Percentiles rank a stretch among this genome's conserved stretches.
Conservation (phyloP, 2,888 invertebrate genomes). For the Catocala sponsa region DNA sequence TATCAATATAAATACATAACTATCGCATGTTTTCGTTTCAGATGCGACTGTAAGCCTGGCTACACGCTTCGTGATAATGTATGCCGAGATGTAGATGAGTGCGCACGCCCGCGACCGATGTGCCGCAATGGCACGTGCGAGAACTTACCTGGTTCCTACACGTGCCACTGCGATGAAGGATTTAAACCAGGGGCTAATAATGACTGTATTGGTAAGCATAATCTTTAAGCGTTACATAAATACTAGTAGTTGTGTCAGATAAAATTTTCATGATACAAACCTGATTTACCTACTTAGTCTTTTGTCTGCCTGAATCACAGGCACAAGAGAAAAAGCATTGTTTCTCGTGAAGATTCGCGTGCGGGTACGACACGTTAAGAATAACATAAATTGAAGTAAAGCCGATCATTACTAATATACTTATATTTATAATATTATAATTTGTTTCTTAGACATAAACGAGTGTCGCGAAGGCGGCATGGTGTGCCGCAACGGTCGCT, state of each 20-base stretch:
- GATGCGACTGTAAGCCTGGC: conserved; percentile 92
- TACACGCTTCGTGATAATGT: conserved; percentile 89
- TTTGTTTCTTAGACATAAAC: conserved; percentile 89
- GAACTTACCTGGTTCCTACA: conserved; percentile 91
- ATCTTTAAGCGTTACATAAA: too few relatives aligned
- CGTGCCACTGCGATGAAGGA: conserved; percentile 92
- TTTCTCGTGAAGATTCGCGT: too few relatives aligned
- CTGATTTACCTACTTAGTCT: too few relatives aligned
- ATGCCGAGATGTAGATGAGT: conserved; percentile 93
- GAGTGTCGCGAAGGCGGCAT: conserved; percentile 95
- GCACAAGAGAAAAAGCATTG: too few relatives aligned
- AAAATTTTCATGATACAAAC: too few relatives aligned
- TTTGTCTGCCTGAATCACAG: too few relatives aligned
- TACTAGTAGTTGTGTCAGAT: too few relatives aligned
- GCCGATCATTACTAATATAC: too few relatives aligned
- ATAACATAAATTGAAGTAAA: too few relatives aligned
- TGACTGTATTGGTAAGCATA: conserved; percentile 91
- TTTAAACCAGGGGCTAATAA: conserved; percentile 93
- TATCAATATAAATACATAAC: too few relatives aligned
- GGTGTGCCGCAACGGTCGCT: conserved; percentile 95
- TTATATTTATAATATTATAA: too few relatives aligned
- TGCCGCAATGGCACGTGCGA: conserved; percentile 94
- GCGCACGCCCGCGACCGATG: conserved; percentile 90
- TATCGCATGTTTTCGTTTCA: conserved; percentile 30
- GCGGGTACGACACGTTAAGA: too few relatives aligned